Percentiles rank a stretch among this genome's conserved stretches.
These are phyloP conservation scores for Eupithecia insigniata DNA, from an alignment of 2,888 invertebrate genomes.

Conservation along the genomic window DNA sequence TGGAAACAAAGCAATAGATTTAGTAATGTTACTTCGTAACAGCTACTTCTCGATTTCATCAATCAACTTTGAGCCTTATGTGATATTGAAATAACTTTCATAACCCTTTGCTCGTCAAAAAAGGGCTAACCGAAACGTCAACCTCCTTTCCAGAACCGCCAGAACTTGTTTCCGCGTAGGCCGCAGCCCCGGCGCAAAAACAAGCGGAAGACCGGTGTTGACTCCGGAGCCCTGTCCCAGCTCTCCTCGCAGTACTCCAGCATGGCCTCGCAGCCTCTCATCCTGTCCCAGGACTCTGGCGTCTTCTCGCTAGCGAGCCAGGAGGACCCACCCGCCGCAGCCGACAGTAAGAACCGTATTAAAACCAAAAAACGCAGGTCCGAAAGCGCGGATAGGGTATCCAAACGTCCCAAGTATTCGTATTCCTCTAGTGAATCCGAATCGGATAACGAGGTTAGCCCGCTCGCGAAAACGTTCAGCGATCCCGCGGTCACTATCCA, in stretches of 20 bases:
- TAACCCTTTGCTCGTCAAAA: no score
- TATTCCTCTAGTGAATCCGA: slow-evolving; percentile 52
- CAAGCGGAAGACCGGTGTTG: slow-evolving; percentile 41
- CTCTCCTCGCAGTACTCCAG: slow-evolving; percentile 18
- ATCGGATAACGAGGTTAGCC: slow-evolving; percentile 50
- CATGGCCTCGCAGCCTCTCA: neutral
- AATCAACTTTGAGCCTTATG: no score
- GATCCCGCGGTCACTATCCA: slow-evolving; percentile 71
- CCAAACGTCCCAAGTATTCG: slow-evolving; percentile 60
- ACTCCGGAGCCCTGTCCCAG: slow-evolving; percentile 17
- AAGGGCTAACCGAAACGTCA: neutral
- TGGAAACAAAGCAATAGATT: no score
- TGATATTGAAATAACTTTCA: no score
- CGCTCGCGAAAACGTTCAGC: slow-evolving; percentile 71
- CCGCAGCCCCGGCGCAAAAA: slow-evolving; percentile 78
- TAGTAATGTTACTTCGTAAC: no score
- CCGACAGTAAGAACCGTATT: slow-evolving; percentile 55
- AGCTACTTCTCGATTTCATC: no score
- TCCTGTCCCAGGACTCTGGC: slow-evolving; percentile 58
- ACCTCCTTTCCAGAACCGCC: slow-evolving; percentile 84
- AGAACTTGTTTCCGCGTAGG: slow-evolving; percentile 87
- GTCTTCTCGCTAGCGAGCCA: slow-evolving; percentile 51
- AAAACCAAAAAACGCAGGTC: slow-evolving; percentile 33
- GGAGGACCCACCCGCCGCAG: slow-evolving; percentile 65
- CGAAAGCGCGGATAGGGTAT: slow-evolving; percentile 42